Evolutionary conservation across 2,797 vertebrate genomes (phyloP).

Genomic region (Yasuhikotakia modesta): DNA sequence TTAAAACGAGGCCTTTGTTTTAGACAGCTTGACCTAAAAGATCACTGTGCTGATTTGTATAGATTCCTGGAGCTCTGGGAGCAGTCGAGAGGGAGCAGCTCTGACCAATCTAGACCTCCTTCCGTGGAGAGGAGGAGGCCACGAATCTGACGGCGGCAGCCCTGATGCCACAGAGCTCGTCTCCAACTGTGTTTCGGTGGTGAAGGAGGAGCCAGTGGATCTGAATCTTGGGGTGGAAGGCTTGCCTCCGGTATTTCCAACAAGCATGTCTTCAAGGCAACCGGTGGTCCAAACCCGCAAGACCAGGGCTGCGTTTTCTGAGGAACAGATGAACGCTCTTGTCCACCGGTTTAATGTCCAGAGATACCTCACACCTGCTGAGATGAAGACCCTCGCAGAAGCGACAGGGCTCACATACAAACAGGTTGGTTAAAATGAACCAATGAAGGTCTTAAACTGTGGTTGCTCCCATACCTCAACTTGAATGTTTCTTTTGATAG

Average conservation of each 20-base stretch:
- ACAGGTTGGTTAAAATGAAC: conserved; percentile 73
- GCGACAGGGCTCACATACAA: conserved; percentile 86
- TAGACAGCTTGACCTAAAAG: too few species aligned
- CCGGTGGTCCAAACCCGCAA: conserved; percentile 54
- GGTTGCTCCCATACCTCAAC: not conserved
- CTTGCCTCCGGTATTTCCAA: not conserved
- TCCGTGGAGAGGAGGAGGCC: conserved; percentile 56
- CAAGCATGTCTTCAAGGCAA: not conserved
- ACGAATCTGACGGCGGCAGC: conserved; percentile 43
- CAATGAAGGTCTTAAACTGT: not conserved
- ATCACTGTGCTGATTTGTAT: not conserved
- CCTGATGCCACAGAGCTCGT: conserved; percentile 32
- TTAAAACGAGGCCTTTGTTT: not conserved
- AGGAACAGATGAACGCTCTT: conserved; percentile 81
- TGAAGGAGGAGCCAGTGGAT: conserved; percentile 28
- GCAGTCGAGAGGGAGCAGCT: conserved; percentile 59
- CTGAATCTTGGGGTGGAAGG: not conserved
- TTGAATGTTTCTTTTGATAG: conserved; percentile 58
- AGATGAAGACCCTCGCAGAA: conserved; percentile 85
- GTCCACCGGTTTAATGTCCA: conserved; percentile 82
- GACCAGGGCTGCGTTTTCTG: conserved; percentile 80
- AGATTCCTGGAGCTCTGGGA: conserved; percentile 65
- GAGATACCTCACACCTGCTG: conserved; percentile 85
- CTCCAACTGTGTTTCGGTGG: conserved; percentile 41
- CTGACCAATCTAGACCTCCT: conserved; percentile 56